These are phyloP conservation scores for Acleris emargana DNA, from an alignment of 2,888 invertebrate genomes.

Conservation along the genomic window DNA sequence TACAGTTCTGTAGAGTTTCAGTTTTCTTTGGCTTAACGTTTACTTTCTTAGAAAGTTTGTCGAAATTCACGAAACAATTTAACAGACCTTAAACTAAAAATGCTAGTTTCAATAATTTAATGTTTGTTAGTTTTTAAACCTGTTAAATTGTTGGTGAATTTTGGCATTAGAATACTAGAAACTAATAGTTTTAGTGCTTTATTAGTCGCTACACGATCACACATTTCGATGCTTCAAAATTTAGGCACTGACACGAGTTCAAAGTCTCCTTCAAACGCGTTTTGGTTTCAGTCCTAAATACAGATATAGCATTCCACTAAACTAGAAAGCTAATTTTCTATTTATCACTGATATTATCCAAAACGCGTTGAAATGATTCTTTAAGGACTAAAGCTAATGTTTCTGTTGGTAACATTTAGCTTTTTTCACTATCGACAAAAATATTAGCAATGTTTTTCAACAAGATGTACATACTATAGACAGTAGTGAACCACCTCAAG, in stretches of 20 bases:
- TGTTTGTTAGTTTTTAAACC: background rate
- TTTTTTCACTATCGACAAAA: conserved; percentile 1
- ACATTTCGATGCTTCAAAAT: conserved; percentile 67
- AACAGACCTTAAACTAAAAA: no score
- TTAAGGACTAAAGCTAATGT: conserved; percentile 9
- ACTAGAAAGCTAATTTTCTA: background rate
- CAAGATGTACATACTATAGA: conserved; percentile 28
- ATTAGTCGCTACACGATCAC: conserved; percentile 72
- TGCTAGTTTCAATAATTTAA: no score
- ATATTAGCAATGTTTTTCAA: conserved; percentile 16
- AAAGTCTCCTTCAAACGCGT: conserved; percentile 4
- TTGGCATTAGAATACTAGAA: conserved; percentile 26
- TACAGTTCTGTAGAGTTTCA: background rate
- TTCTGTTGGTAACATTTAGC: conserved; percentile 3
- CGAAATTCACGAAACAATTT: no score
- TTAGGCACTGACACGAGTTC: conserved; percentile 46
- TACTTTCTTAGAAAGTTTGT: background rate
- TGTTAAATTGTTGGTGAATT: background rate
- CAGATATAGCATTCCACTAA: no score
- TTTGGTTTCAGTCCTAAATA: background rate
- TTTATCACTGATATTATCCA: conserved; percentile 3
- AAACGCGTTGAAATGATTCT: background rate
- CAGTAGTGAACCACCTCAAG: conserved; percentile 32
- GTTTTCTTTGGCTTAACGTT: conserved; percentile 23
- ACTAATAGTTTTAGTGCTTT: conserved; percentile 54